Percentiles rank a stretch among this genome's conserved stretches.
Conservation (phyloP, 2,113 vertebrate genomes). For the Eurypyga helias region DNA sequence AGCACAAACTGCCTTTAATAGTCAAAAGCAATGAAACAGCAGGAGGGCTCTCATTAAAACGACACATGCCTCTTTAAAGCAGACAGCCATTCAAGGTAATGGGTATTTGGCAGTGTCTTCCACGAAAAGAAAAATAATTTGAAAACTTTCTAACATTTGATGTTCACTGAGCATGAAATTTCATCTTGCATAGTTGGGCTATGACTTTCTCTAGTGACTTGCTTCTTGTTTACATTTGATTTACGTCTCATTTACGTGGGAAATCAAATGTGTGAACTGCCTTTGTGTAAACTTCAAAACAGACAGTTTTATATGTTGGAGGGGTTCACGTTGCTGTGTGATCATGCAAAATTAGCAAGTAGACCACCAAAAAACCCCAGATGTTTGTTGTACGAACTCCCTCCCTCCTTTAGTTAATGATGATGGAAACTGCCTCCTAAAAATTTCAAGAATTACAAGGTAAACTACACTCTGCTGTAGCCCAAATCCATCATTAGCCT, state of each 20-base stretch:
- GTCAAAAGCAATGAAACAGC: constrained; percentile 36
- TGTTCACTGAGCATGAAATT: constrained; percentile 19
- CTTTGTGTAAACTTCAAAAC: not conserved
- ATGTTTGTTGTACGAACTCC: not conserved
- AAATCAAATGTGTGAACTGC: constrained; percentile 2
- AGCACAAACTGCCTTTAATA: constrained; percentile 50
- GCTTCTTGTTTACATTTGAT: not conserved
- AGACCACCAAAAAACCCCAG: not conserved
- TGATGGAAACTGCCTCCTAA: not conserved
- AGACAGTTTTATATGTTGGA: not conserved
- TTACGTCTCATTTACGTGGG: not conserved
- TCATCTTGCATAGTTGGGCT: not conserved
- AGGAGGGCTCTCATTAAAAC: constrained; percentile 36
- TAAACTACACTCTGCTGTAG: not conserved
- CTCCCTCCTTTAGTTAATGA: not conserved
- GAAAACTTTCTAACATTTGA: constrained; percentile 36
- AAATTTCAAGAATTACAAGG: not conserved
- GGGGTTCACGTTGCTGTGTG: not conserved
- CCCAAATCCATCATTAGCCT: not conserved
- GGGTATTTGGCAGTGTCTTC: not conserved
- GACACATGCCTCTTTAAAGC: not conserved
- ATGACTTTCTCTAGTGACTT: not conserved
- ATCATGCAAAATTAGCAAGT: not conserved
- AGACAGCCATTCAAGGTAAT: not conserved
- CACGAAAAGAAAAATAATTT: not conserved